A percentile compares a stretch with the other conserved stretches of the same genome.
phyloP scores from a whole-genome alignment of 2,797 vertebrate genomes.

The Sarcophilus harrisii region DNA sequence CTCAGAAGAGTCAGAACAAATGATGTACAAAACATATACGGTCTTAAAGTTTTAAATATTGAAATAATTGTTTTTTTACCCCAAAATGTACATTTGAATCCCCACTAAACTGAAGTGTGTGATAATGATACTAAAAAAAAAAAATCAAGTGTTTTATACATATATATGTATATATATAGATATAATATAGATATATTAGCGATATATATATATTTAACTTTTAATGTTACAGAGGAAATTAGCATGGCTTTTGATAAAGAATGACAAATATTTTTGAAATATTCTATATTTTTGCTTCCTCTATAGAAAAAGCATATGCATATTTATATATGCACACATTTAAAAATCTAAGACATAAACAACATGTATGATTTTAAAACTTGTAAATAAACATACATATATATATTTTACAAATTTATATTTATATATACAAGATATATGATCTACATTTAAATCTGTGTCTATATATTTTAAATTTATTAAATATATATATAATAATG shows the following conservation, averaged over 20 bases:
- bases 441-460: background rate
- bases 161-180: background rate
- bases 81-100: slow-evolving; percentile 44
- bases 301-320: background rate
- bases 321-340: background rate
- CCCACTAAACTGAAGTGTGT: slow-evolving; percentile 31
- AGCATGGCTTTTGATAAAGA: background rate
- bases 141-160: background rate
- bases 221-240: background rate
- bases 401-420: background rate
- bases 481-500: too few relatives aligned
- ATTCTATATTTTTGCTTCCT: background rate
- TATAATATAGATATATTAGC: too few relatives aligned
- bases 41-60: slow-evolving; percentile 32
- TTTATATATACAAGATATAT: background rate
- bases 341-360: background rate
- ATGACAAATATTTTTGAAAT: background rate
- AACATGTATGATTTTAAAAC: background rate
- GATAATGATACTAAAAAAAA: background rate
- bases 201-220: background rate
- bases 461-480: background rate
- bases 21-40: background rate
- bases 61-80: slow-evolving; percentile 18
- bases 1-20: background rate
- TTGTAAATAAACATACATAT: background rate